Conservation (phyloP, 2,797 vertebrate genomes). For the Hipposideros larvatus region DNA sequence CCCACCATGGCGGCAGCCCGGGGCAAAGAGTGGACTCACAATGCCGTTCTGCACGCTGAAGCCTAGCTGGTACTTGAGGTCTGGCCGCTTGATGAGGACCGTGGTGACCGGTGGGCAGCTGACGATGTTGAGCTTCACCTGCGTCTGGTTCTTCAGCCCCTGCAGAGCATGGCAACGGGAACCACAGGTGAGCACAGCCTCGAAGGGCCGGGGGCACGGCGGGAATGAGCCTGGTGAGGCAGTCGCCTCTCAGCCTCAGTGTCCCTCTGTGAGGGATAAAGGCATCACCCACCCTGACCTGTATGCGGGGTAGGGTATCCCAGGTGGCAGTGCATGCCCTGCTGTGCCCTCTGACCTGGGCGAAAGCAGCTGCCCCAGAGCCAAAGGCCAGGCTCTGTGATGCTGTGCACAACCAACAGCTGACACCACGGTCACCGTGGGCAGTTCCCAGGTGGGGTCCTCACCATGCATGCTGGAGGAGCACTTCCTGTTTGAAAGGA, state of each 20-base stretch:
- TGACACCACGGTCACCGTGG: background rate
- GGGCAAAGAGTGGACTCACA: conserved; percentile 88
- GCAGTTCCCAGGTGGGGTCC: rapidly evolving
- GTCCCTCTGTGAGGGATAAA: rapidly evolving
- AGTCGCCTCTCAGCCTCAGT: rapidly evolving
- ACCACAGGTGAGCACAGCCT: background rate
- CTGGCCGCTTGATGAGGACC: conserved; percentile 98
- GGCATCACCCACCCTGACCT: background rate
- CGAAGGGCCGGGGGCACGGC: rapidly evolving
- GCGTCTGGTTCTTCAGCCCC: conserved; percentile 99
- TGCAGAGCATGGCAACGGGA: conserved; percentile 75
- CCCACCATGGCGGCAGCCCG: rapidly evolving
- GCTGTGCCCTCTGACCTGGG: too few relatives aligned
- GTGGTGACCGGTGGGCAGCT: conserved; percentile 99
- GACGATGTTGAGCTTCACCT: conserved; percentile 99
- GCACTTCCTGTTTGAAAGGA: background rate
- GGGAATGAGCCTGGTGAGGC: rapidly evolving
- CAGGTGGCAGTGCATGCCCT: too few relatives aligned
- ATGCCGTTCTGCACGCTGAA: conserved; percentile 99
- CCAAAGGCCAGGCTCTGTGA: background rate
- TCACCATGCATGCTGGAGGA: background rate
- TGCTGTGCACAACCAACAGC: rapidly evolving
- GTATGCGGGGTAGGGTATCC: rapidly evolving
- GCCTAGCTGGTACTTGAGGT: conserved; percentile 99
- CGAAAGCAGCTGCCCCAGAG: background rate